Evolutionary conservation across 2,797 vertebrate species (phyloP).

Genomic region (Eulemur albifrons): DNA sequence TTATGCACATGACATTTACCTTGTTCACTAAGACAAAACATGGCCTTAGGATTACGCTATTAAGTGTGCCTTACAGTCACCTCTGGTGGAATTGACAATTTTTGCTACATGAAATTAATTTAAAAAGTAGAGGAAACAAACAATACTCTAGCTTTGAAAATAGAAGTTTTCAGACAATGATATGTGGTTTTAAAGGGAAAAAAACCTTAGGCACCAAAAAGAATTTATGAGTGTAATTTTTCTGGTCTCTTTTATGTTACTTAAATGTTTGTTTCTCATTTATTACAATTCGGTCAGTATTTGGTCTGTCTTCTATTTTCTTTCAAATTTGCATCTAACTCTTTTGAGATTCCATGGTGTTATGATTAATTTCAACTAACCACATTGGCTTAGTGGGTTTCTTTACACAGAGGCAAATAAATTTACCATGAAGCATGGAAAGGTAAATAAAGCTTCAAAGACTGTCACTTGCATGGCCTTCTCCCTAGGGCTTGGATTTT

Average conservation of each 20-base stretch:
- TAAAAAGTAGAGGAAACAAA: not conserved
- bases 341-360: not conserved
- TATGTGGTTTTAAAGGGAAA: not conserved
- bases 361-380: not conserved
- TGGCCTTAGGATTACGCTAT: not conserved
- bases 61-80: not conserved
- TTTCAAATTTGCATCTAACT: not conserved
- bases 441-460: not conserved
- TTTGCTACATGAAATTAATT: constrained; percentile 16
- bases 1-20: not conserved
- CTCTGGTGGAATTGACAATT: not conserved
- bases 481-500: not conserved
- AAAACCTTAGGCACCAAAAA: not conserved
- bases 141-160: not conserved
- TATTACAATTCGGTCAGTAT: not conserved
- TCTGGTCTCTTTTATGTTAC: not conserved
- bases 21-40: not conserved
- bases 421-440: not conserved
- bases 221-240: not conserved
- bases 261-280: constrained; percentile 22
- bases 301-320: not conserved
- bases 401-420: not conserved
- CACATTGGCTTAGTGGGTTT: not conserved
- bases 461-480: not conserved
- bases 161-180: not conserved